A percentile compares a stretch with the other conserved stretches of the same genome.
Conservation (phyloP, 2,888 invertebrate species). For the Cetonia aurata region DNA sequence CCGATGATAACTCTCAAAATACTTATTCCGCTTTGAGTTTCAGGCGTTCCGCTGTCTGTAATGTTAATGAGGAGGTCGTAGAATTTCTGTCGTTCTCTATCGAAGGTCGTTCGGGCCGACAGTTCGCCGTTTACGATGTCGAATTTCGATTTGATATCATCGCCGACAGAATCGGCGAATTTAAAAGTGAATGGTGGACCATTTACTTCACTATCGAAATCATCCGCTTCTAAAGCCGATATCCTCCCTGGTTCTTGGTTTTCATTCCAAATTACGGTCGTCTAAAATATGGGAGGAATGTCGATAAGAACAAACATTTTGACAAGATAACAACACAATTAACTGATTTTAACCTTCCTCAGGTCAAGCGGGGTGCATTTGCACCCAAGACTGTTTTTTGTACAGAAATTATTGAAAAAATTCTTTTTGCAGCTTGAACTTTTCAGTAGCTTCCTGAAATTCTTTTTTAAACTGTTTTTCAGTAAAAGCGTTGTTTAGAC, state of each 20-base stretch:
- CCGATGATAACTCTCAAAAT: constrained; percentile 91
- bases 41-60: constrained; percentile 84
- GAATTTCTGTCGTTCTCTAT: constrained; percentile 88
- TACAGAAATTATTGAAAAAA: too few relatives aligned
- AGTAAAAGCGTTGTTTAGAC: too few relatives aligned
- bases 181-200: constrained; percentile 87
- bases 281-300: constrained; percentile 63
- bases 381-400: too few relatives aligned
- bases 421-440: too few relatives aligned
- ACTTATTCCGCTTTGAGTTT: constrained; percentile 80
- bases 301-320: too few relatives aligned
- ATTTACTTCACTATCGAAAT: constrained; percentile 85
- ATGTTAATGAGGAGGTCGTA: constrained; percentile 92
- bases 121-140: constrained; percentile 77
- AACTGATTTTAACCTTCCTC: too few relatives aligned
- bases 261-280: constrained; percentile 87
- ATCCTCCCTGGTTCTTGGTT: constrained; percentile 78
- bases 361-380: too few relatives aligned
- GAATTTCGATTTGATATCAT: constrained; percentile 80
- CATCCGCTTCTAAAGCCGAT: constrained; percentile 76
- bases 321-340: too few relatives aligned
- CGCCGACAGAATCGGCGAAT: constrained; percentile 75
- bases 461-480: too few relatives aligned
- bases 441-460: too few relatives aligned
- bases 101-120: constrained; percentile 81